Percentiles rank a stretch among this genome's conserved stretches.
These are phyloP conservation scores for Sebastes variabilis DNA, from an alignment of 2,797 vertebrate species.

Conservation along the genomic window DNA sequence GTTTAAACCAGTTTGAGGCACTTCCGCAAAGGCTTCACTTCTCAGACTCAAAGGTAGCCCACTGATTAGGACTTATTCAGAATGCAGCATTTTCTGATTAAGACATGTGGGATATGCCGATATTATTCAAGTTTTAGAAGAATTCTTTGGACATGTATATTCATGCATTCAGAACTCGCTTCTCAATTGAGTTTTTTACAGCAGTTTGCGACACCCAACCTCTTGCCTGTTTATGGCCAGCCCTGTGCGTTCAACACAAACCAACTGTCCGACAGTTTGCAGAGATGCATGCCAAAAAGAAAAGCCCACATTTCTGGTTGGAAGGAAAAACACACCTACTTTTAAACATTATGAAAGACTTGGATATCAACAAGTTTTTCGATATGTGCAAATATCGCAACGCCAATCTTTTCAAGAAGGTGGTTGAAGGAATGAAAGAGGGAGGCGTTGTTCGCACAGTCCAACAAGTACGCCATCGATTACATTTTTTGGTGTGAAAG, in stretches of 20 bases:
- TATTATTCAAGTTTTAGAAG: too few species aligned
- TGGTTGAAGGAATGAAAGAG: too few species aligned
- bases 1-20: background rate
- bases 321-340: too few species aligned
- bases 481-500: background rate
- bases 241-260: background rate
- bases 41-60: background rate
- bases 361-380: too few species aligned
- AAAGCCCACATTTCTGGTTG: too few species aligned
- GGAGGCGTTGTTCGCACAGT: too few species aligned
- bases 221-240: too few species aligned
- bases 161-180: accelerated
- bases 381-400: too few species aligned
- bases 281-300: background rate
- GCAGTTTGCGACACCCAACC: background rate
- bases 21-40: background rate
- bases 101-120: background rate
- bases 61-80: background rate
- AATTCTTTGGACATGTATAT: background rate
- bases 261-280: background rate
- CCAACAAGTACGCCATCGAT: too few species aligned
- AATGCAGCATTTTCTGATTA: background rate
- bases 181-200: background rate
- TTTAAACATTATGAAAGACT: too few species aligned
- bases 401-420: accelerated